Conservation (phyloP, 1,140 invertebrate species). For the Brachionus asplanchnoidis region DNA sequence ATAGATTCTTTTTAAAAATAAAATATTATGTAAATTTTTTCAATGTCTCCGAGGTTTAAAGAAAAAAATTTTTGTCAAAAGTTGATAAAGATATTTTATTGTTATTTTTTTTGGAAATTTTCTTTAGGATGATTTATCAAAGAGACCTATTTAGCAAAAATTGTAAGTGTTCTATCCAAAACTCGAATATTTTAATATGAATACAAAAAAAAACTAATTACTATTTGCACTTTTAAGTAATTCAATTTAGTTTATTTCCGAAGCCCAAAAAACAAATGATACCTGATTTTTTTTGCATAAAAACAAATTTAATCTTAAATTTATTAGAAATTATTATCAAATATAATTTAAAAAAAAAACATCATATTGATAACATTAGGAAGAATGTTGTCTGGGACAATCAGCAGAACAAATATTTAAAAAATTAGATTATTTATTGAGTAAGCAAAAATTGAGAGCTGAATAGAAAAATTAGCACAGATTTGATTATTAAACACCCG, state of each 20-base stretch:
- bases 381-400: background rate
- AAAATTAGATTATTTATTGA: background rate
- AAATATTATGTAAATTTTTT: too few relatives aligned
- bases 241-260: background rate
- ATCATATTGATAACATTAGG: background rate
- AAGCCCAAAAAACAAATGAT: background rate
- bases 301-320: too few relatives aligned
- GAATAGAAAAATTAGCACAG: background rate
- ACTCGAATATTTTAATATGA: background rate
- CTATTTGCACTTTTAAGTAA: background rate
- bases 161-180: background rate
- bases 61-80: background rate
- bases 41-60: too few relatives aligned
- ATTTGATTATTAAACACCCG: background rate
- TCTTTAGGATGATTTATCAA: background rate
- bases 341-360: background rate
- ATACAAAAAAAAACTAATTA: background rate
- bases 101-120: too few relatives aligned
- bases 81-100: background rate
- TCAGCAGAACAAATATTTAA: background rate
- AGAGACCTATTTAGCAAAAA: background rate
- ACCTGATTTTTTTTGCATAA: background rate
- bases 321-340: background rate
- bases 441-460: background rate
- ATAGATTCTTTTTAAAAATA: too few relatives aligned